Evolutionary conservation across 2,888 invertebrate species (phyloP).

Genomic region (Sinelater perroti): DNA sequence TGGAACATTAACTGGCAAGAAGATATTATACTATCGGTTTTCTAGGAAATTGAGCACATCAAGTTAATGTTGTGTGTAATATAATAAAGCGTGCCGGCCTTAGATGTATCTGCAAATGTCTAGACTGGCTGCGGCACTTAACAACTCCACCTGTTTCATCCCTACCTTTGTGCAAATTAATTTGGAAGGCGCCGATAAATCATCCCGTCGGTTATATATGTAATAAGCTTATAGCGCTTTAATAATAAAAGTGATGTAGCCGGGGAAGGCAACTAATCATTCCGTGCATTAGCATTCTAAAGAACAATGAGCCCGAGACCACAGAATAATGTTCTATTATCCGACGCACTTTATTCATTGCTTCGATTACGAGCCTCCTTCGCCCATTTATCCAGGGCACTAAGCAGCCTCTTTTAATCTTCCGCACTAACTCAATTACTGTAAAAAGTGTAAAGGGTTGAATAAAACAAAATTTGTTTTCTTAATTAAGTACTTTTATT

Average conservation of each 20-base stretch:
- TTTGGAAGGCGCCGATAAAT: conserved; percentile 21
- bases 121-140: not conserved
- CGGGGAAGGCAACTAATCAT: conserved; percentile 29
- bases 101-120: conserved; percentile 23
- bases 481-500: conserved; percentile 33
- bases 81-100: conserved; percentile 20
- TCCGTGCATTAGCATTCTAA: conserved; percentile 34
- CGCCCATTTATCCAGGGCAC: not conserved
- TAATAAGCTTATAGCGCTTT: conserved; percentile 16
- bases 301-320: conserved; percentile 35
- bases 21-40: conserved; percentile 26
- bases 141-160: conserved; percentile 9
- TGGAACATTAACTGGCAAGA: no score
- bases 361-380: conserved; percentile 18
- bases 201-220: conserved; percentile 8
- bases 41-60: conserved; percentile 23
- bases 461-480: conserved; percentile 14
- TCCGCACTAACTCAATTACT: not conserved
- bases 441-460: not conserved
- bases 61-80: conserved; percentile 32
- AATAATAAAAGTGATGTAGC: conserved; percentile 26
- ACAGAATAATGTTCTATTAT: conserved; percentile 38
- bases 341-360: conserved; percentile 31
- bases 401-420: conserved; percentile 6
- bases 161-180: conserved; percentile 16